Evolutionary conservation across 2,888 invertebrate species (phyloP), one percentile per base, ranked within the genome.

Genomic region (Choristoneura rosaceana): DNA sequence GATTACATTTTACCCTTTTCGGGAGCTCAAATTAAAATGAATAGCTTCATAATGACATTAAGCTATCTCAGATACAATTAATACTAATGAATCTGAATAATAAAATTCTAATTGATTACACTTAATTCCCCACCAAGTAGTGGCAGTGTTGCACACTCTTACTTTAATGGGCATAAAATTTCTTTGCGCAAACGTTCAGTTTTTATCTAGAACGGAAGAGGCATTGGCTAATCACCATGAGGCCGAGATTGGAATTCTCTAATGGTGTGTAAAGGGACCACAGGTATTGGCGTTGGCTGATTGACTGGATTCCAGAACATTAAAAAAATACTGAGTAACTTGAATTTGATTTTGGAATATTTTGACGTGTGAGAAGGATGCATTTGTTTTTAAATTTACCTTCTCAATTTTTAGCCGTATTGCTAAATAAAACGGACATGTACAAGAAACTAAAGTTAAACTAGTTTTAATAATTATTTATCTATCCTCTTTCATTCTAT

Each of bases 171-270:
- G 5, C 50, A 50, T 64, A 64, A 50, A 25, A 50, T 64, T 64
- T 64, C 64, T 64, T 63, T 64, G 64, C 50, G 64, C 47, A 64
- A 64, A 64, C 64, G 50, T 50, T 47, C 12, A 34, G 15, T 64
- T 64, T 38, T 64, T 64, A 64, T 64, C 64, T 64, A 34, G 64
- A 64, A 64, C 64, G 64, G 64, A 64, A 64, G 62, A 62, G 50
- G 64, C 64, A 64, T 64, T 64, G 64, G 64, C 64, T 64, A 64
- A 64, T 64, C 64, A 64, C 64, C 64, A 47, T 15, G 34, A 15
- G 33, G 62, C 34, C 34, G 64, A 47, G 64, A 64, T 64, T 64
- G 64, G 64, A 64, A 64, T 64, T 64, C 50, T 34, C 64, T 64
- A 64, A 64, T 64, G 50, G 64, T 50, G 50, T 50, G 62, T 62